These are phyloP conservation scores for Lepidotrigona ventralis DNA, from an alignment of 1,140 invertebrate species.

Conservation along the genomic window DNA sequence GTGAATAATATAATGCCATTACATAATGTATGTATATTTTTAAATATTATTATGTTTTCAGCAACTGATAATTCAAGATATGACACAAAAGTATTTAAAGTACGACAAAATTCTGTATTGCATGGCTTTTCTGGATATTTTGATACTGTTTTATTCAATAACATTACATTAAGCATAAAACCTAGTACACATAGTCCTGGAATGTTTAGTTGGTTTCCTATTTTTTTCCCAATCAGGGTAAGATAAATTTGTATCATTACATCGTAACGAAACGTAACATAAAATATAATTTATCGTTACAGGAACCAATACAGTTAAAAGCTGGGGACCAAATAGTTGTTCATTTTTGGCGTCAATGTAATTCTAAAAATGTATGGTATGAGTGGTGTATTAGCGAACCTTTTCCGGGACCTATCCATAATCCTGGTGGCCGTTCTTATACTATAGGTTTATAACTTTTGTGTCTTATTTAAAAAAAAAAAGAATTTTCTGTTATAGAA, in stretches of 20 bases:
- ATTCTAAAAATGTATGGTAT: conserved; percentile 94
- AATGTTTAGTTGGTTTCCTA: conserved; percentile 99
- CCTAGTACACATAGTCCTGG: conserved; percentile 92
- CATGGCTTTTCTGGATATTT: conserved; percentile 98
- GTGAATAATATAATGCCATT: background rate
- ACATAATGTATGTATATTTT: background rate
- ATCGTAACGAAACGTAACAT: background rate
- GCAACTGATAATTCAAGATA: conserved; percentile 88
- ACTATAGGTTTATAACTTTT: conserved; percentile 82
- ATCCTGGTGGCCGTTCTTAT: conserved; percentile 90
- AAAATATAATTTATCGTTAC: conserved; percentile 68
- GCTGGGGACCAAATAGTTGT: conserved; percentile 87
- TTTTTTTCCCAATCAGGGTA: conserved; percentile 94
- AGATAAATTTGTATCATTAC: conserved; percentile 44
- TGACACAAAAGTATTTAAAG: conserved; percentile 85
- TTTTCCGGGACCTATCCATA: conserved; percentile 85
- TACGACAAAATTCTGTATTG: conserved; percentile 87
- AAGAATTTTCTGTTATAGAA: background rate
- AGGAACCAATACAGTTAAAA: conserved; percentile 88
- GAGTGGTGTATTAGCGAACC: conserved; percentile 94
- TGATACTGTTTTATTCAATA: conserved; percentile 91
- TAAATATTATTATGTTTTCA: conserved; percentile 64
- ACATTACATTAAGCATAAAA: conserved; percentile 93
- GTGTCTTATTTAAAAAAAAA: conserved; percentile 8
- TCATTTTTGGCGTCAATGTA: conserved; percentile 93